Evolutionary conservation across 2,113 vertebrate species (phyloP).

Genomic region (Phrynosoma blainvillii): DNA sequence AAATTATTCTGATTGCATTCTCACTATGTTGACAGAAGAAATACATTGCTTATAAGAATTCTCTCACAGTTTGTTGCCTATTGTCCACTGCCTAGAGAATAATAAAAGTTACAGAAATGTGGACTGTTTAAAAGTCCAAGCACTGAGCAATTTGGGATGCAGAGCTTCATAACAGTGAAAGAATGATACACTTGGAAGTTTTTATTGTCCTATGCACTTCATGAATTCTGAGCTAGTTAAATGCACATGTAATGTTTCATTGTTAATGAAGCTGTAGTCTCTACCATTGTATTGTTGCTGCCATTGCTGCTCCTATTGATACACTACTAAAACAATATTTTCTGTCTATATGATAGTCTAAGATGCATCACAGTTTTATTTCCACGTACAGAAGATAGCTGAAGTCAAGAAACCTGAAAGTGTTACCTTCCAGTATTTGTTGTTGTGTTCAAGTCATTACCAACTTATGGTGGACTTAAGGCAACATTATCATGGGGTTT

Average conservation of each 20-base stretch:
- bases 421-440: too few species aligned
- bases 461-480: too few species aligned
- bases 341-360: conserved; percentile 31
- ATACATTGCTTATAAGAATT: conserved; percentile 32
- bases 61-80: conserved; percentile 43
- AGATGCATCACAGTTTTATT: neutral
- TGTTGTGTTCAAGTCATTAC: too few species aligned
- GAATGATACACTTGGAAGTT: conserved; percentile 60
- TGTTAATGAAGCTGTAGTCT: conserved; percentile 39
- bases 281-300: conserved; percentile 9
- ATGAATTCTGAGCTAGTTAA: conserved; percentile 62
- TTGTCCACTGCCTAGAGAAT: conserved; percentile 44
- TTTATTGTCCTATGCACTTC: conserved; percentile 59
- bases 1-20: conserved; percentile 41
- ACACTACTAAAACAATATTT: neutral
- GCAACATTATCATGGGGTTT: too few species aligned
- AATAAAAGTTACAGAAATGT: conserved; percentile 46
- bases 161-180: conserved; percentile 55
- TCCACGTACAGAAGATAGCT: neutral
- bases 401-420: neutral
- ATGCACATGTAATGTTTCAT: conserved; percentile 50
- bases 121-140: conserved; percentile 41
- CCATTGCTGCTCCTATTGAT: neutral
- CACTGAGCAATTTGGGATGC: conserved; percentile 41
- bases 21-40: neutral